phyloP scores from a whole-genome alignment of 2,113 vertebrate species.

The Arvicanthis niloticus region DNA sequence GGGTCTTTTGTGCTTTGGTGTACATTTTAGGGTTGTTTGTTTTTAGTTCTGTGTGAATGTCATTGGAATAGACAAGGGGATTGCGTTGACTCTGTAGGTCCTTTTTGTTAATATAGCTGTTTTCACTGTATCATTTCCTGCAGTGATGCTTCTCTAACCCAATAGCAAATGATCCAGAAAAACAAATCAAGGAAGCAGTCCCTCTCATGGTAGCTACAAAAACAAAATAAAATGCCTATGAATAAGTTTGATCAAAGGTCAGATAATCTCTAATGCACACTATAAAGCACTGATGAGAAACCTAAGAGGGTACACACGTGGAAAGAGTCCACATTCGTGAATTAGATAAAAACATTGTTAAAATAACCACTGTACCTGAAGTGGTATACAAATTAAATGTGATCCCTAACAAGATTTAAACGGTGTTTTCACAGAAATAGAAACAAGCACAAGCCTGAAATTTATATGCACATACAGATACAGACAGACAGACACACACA shows the following conservation, averaged over 20 bases:
- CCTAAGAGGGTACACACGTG: neutral
- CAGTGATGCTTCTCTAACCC: neutral
- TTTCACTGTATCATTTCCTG: neutral
- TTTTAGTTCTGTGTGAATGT: neutral
- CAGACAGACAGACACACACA: neutral
- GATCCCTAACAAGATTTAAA: neutral
- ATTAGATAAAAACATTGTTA: neutral
- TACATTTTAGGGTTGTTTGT: neutral
- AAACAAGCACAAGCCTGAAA: neutral
- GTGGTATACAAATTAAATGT: neutral
- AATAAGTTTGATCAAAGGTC: neutral
- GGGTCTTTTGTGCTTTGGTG: neutral
- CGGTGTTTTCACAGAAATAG: neutral
- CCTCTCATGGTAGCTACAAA: neutral
- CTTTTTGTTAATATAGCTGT: neutral
- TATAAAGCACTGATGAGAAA: neutral
- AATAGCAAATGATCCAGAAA: neutral
- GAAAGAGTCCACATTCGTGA: neutral
- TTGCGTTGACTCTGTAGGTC: neutral
- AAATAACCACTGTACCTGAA: neutral
- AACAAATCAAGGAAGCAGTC: neutral
- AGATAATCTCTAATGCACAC: neutral
- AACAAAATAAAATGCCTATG: neutral
- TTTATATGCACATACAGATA: neutral
- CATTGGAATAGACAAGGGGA: neutral